These are phyloP conservation scores for Bombus vancouverensis DNA, from an alignment of 1,140 invertebrate species.

Conservation along the genomic window DNA sequence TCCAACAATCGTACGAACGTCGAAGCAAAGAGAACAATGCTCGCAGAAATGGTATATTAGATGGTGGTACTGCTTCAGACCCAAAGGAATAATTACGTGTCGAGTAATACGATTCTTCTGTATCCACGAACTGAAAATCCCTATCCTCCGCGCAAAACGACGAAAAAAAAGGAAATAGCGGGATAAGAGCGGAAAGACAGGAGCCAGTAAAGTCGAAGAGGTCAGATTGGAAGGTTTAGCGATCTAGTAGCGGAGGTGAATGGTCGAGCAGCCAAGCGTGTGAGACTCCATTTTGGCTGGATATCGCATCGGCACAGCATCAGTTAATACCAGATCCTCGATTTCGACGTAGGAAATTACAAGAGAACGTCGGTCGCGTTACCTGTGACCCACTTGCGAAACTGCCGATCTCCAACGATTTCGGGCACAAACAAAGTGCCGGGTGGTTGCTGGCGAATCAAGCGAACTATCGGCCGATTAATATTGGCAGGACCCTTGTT, in stretches of 20 bases:
- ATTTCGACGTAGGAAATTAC: constrained; percentile 49
- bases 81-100: no score
- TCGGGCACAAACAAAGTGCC: background rate
- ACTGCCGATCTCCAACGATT: background rate
- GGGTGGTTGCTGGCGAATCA: background rate
- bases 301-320: background rate
- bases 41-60: no score
- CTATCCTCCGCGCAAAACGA: no score
- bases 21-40: no score
- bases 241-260: constrained; percentile 44
- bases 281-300: constrained; percentile 16
- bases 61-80: no score
- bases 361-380: constrained; percentile 24
- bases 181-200: background rate
- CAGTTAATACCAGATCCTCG: constrained; percentile 56
- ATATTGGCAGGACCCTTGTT: constrained; percentile 63
- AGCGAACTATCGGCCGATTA: constrained; percentile 44
- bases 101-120: no score
- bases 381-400: constrained; percentile 53
- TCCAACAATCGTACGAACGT: no score
- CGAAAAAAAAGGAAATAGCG: no score
- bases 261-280: constrained; percentile 54
- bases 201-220: constrained; percentile 19
- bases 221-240: no score
- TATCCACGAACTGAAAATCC: no score